These are phyloP conservation scores for Eolophus roseicapilla DNA, from an alignment of 2,113 vertebrate genomes.

Conservation along the genomic window DNA sequence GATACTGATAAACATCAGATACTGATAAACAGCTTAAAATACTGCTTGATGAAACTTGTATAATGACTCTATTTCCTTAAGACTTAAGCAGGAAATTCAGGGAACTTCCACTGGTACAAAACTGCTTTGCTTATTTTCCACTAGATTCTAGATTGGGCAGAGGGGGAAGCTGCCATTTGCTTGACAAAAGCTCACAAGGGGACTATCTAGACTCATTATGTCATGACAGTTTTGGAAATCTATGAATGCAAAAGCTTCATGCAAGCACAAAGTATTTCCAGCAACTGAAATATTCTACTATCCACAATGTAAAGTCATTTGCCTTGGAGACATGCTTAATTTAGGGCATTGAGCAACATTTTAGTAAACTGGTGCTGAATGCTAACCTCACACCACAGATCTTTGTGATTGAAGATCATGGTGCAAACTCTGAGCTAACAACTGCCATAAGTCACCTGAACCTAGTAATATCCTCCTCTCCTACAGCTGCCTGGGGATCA, in stretches of 20 bases:
- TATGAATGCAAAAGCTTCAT: background rate
- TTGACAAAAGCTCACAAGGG: background rate
- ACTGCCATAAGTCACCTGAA: background rate
- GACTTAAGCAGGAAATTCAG: background rate
- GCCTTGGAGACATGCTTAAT: background rate
- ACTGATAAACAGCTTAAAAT: background rate
- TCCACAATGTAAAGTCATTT: background rate
- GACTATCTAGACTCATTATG: background rate
- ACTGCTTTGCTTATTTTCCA: background rate
- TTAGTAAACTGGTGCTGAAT: background rate
- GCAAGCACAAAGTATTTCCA: background rate
- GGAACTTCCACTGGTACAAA: background rate
- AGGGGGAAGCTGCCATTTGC: background rate
- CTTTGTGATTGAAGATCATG: background rate
- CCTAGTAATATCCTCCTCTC: background rate
- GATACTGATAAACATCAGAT: background rate
- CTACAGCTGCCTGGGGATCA: background rate
- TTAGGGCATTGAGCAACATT: background rate
- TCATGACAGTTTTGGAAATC: background rate
- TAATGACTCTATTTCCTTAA: background rate
- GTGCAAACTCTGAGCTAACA: background rate
- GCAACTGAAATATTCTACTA: background rate
- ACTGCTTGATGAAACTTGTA: background rate
- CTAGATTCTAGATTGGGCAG: background rate
- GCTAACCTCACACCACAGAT: background rate